Base-by-base conservation (phyloP, 37 sponge, comb jelly and placozoan species). In the Chondrilla cf. caribensis region DNA sequence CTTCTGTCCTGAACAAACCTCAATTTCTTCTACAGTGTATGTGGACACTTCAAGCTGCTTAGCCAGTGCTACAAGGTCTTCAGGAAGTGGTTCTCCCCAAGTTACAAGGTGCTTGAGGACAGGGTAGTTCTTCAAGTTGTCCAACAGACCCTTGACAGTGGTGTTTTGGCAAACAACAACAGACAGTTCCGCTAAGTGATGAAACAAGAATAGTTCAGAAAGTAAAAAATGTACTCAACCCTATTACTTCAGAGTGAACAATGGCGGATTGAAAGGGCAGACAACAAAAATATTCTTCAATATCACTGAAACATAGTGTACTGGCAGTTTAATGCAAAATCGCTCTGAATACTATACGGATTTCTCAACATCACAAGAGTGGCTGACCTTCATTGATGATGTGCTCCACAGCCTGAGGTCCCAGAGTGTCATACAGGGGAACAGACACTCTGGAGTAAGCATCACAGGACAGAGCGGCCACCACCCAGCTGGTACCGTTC, bases 341-440 rank as follows among this genome's bases (percentile, higher is more conserved):
- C n/a, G n/a, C n/a, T n/a, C n/a, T n/a, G n/a, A n/a, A n/a, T n/a
- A n/a, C n/a, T n/a, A n/a, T n/a, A n/a, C n/a, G n/a, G n/a, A n/a
- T n/a, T n/a, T n/a, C n/a, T n/a, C n/a, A n/a, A n/a, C n/a, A n/a
- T n/a, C n/a, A n/a, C n/a, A n/a, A n/a, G n/a, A n/a, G n/a, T n/a
- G n/a, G n/a, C n/a, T n/a, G 32, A 88, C 91, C 86, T 73, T 95
- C 89, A 60, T 91, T 91, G 43, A 98, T 86, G 81, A 98, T 98
- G 89, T 93, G 88, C 59, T 78, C 78, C 18, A 91, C 88, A 40
- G 96, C 96, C 17, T 95, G 92, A 1, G 85, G 70, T 35, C 99
- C 99, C 29, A 98, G 92, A 18, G 99, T 98, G 90, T 95, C 99
- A 58, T 98, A 98, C 35, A 98, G 92, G 31, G 99, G 92, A 5